phyloP scores from a whole-genome alignment of 2,113 vertebrate species.

The Xenopus laevis region DNA sequence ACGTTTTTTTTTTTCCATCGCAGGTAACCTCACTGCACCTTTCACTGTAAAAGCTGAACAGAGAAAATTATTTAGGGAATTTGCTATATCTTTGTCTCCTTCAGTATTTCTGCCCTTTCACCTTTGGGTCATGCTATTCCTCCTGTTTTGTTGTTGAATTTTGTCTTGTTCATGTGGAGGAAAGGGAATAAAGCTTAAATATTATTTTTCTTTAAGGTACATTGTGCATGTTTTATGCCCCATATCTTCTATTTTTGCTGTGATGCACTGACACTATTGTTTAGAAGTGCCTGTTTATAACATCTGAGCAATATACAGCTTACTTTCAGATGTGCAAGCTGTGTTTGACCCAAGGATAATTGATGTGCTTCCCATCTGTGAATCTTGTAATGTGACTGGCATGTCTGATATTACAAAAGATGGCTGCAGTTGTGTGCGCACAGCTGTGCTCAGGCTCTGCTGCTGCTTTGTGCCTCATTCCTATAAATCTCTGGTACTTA shows the following conservation, averaged over 20 bases:
- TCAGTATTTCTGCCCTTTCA: no score
- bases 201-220: no score
- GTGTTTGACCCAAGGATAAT: constrained; percentile 5
- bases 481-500: constrained; percentile 4
- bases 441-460: background rate
- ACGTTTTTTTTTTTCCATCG: no score
- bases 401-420: constrained; percentile 16
- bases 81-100: no score
- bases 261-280: background rate
- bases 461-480: constrained; percentile 3
- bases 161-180: no score
- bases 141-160: no score
- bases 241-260: background rate
- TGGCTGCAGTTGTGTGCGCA: background rate
- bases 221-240: no score
- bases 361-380: background rate
- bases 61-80: no score
- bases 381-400: constrained; percentile 10
- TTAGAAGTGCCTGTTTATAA: background rate
- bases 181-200: no score
- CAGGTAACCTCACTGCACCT: no score
- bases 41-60: no score
- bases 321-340: constrained; percentile 3
- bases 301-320: constrained; percentile 6
- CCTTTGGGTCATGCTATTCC: no score